Evolutionary conservation across 1,140 invertebrate species (phyloP).

Genomic region (Cecropterus lyciades): DNA sequence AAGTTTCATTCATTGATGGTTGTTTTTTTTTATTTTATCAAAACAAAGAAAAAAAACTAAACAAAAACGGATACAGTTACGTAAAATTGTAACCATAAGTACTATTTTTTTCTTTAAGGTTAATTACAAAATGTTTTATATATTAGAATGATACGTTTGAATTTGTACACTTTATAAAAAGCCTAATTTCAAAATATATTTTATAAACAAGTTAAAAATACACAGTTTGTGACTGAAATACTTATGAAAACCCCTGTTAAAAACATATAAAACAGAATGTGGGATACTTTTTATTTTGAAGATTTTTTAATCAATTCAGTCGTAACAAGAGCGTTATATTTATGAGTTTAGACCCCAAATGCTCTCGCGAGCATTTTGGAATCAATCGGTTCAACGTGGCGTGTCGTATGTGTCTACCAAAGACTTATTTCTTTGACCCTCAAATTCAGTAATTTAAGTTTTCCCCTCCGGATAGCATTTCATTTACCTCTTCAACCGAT

Average conservation of each 20-base stretch:
- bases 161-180: too few relatives aligned
- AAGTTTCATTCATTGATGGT: constrained; percentile 38
- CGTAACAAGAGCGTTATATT: constrained; percentile 5
- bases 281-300: neutral
- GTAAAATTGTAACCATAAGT: too few relatives aligned
- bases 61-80: too few relatives aligned
- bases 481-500: constrained; percentile 84
- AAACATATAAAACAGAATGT: neutral
- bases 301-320: constrained; percentile 20
- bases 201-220: too few relatives aligned
- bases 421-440: constrained; percentile 83
- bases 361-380: constrained; percentile 51
- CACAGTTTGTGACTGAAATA: too few relatives aligned
- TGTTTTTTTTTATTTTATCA: neutral
- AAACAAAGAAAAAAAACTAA: too few relatives aligned
- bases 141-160: too few relatives aligned
- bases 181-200: too few relatives aligned
- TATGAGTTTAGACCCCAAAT: constrained; percentile 10
- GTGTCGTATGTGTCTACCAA: constrained; percentile 66
- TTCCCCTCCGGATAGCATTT: constrained; percentile 83
- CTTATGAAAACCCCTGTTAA: neutral
- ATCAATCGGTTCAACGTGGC: constrained; percentile 68
- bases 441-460: constrained; percentile 85
- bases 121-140: too few relatives aligned
- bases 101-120: too few relatives aligned